Base-by-base conservation (phyloP, 1,140 invertebrate species). In the Bombus cullumanus region DNA sequence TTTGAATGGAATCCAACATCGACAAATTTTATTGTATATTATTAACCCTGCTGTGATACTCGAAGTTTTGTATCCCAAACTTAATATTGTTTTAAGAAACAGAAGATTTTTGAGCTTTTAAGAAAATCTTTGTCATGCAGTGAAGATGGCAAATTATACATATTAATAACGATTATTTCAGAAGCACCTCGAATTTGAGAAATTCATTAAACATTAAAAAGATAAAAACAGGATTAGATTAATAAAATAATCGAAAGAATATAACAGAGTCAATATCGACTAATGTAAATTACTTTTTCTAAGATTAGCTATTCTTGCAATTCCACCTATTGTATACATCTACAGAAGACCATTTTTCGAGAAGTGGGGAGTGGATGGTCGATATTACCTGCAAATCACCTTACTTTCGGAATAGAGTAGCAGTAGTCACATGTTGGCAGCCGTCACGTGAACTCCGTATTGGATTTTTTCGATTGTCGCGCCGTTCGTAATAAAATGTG, bases 341-440 rank as follows among this genome's bases (percentile, higher is more conserved):
- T 72, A 68, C 74, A 81, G 78, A 81, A 79, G 78, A 89, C 75
- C 39, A 87, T 85, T 90, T 88, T 85, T 86, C 47, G 74, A 83
- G 76, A 92, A 90, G 90, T 89, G 89, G 90, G 88, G 89, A 86
- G 62, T 85, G 88, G 84, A 84, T 93, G 92, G 93, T 94, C 93
- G 93, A 94, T 94, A 94, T 92, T 93, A 92, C 85, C 84, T 71
- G 81, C 84, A 88, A 92, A 92, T 90, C 91, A 92, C 91, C 89
- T 90, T 90, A 86, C 86, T 88, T 80, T 69, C 57, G 88, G 93
- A 92, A 92, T 59, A 88, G 84, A 89, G 43, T 47, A 81, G 81
- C 90, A 92, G 89, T 89, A 94, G 94, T 94, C 93, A 93, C 92
- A 91, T 92, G 92, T 89, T 88, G 90, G 78, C 86, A 81, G 85